Percentiles rank a stretch among this genome's conserved stretches.
Conservation (phyloP, 2,888 invertebrate species). For the Troides aeacus region DNA sequence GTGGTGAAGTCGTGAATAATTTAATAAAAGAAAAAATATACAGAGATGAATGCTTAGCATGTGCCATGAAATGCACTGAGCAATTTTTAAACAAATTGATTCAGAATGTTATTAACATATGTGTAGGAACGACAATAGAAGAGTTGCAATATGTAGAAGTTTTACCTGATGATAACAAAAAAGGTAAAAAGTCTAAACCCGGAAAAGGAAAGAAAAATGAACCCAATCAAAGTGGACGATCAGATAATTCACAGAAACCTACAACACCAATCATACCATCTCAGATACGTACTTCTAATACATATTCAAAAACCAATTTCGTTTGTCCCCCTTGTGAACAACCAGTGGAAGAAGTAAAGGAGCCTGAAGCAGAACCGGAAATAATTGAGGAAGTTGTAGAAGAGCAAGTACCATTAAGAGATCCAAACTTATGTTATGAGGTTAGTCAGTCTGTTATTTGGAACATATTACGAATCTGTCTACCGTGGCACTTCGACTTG, state of each 20-base stretch:
- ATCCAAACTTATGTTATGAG: conserved; percentile 56
- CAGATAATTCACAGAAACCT: conserved; percentile 46
- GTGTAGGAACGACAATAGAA: conserved; percentile 59
- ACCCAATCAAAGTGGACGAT: conserved; percentile 52
- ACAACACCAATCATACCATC: conserved; percentile 33
- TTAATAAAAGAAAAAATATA: conserved; percentile 62
- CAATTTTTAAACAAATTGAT: conserved; percentile 57
- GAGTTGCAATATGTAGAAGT: conserved; percentile 57
- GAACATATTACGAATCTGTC: conserved; percentile 63
- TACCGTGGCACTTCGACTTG: conserved; percentile 67
- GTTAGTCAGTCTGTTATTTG: conserved; percentile 63
- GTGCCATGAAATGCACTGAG: conserved; percentile 57
- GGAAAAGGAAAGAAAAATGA: conserved; percentile 48
- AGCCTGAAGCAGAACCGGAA: conserved; percentile 42
- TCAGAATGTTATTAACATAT: conserved; percentile 52
- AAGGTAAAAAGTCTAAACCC: conserved; percentile 52
- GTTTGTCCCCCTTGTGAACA: conserved; percentile 63
- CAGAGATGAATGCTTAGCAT: conserved; percentile 59
- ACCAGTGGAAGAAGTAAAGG: conserved; percentile 41
- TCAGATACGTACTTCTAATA: conserved; percentile 36
- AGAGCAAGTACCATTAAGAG: conserved; percentile 50
- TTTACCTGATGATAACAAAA: conserved; percentile 47
- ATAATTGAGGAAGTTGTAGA: conserved; percentile 45
- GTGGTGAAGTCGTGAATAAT: conserved; percentile 69
- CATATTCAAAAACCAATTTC: conserved; percentile 54